Evolutionary conservation across 2,888 invertebrate species (phyloP).

Genomic region (Agriopis leucophaearia): DNA sequence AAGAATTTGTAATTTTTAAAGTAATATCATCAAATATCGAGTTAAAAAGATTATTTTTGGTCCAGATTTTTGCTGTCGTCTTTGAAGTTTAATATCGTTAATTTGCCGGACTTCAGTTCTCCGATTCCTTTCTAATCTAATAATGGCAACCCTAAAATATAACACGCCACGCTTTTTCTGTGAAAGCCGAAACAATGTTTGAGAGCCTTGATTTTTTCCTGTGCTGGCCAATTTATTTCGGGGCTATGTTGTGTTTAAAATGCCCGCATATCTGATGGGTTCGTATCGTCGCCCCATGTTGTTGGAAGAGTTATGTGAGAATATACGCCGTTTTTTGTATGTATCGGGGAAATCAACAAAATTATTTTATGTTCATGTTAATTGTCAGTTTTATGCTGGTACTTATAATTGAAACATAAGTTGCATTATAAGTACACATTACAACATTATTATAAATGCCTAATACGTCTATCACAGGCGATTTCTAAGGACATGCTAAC

Average conservation of each 20-base stretch:
- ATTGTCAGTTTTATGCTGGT: slow-evolving; percentile 20
- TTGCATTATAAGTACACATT: too few relatives aligned
- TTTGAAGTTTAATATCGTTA: slow-evolving; percentile 10
- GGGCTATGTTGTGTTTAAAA: slow-evolving; percentile 60
- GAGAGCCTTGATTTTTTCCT: slow-evolving; percentile 57
- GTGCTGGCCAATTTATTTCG: slow-evolving; percentile 72
- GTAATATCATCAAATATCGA: background rate
- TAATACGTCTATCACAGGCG: too few relatives aligned
- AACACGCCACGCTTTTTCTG: slow-evolving; percentile 54
- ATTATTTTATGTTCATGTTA: slow-evolving; percentile 41
- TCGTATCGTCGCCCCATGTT: slow-evolving; percentile 56
- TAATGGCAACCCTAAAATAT: slow-evolving; percentile 21
- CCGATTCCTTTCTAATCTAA: slow-evolving; percentile 13
- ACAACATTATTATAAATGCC: too few relatives aligned
- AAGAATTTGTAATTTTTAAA: too few relatives aligned
- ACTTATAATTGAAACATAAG: background rate
- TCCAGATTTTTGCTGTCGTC: background rate
- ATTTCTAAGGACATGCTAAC: too few relatives aligned
- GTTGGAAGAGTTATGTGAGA: slow-evolving; percentile 76
- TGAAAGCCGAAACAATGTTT: slow-evolving; percentile 75
- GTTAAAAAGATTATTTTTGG: background rate
- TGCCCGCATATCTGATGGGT: slow-evolving; percentile 67
- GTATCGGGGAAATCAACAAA: slow-evolving; percentile 52
- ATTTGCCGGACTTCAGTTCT: slow-evolving; percentile 25
- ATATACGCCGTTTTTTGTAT: slow-evolving; percentile 59